Conservation (phyloP, 2,797 vertebrate genomes). For the Spinus pinus region DNA sequence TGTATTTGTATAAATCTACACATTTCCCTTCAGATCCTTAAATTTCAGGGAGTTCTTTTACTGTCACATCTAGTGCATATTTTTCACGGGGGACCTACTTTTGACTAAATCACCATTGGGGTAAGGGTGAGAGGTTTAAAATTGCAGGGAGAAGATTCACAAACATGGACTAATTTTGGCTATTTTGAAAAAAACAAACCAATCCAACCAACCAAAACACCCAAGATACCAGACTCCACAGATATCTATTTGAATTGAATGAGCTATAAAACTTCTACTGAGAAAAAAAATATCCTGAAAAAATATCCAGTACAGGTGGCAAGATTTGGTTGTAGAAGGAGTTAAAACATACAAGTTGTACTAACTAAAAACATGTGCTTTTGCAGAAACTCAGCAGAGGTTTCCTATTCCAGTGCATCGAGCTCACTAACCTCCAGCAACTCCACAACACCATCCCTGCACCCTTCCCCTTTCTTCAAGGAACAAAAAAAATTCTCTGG, state of each 20-base stretch:
- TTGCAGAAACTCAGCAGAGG: neutral
- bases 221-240: neutral
- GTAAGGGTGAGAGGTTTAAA: neutral
- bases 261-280: neutral
- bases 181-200: neutral
- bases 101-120: neutral
- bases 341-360: neutral
- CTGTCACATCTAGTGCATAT: neutral
- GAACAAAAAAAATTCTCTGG: neutral
- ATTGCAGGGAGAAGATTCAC: neutral
- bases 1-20: neutral
- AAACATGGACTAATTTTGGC: neutral
- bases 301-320: neutral
- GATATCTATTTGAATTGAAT: neutral
- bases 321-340: neutral
- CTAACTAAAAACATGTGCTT: neutral
- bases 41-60: neutral
- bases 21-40: neutral
- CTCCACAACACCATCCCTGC: neutral
- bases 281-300: neutral
- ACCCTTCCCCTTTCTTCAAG: neutral
- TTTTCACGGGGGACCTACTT: neutral
- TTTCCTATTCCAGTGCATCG: neutral
- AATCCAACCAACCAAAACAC: neutral
- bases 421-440: neutral